These are phyloP conservation scores for Axea sp. DNA, from an alignment of 2,888 invertebrate species.

Conservation along the genomic window DNA sequence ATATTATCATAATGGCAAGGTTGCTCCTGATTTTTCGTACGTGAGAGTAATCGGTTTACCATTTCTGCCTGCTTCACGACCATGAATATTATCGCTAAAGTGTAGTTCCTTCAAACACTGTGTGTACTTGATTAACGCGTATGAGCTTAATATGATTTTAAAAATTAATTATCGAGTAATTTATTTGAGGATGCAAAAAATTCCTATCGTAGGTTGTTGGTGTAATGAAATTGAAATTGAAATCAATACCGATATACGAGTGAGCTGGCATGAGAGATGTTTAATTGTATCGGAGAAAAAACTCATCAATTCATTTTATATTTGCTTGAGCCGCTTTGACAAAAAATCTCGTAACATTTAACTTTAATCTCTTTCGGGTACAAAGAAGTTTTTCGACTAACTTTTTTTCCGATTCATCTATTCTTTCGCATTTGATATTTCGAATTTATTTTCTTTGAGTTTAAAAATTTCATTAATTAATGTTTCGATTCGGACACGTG, in stretches of 20 bases:
- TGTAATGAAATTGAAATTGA: too few species aligned
- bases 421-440: slow-evolving; percentile 3
- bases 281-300: too few species aligned
- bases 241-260: too few species aligned
- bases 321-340: slow-evolving; percentile 3
- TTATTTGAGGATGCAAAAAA: too few species aligned
- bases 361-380: slow-evolving; percentile 1
- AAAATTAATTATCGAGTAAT: too few species aligned
- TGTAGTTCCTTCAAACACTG: too few species aligned
- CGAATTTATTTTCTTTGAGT: slow-evolving; percentile 23
- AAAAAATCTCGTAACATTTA: slow-evolving; percentile 10
- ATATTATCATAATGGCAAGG: slow-evolving; percentile 61
- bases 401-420: slow-evolving; percentile 1
- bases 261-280: not conserved
- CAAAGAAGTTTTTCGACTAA: slow-evolving; percentile 1
- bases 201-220: too few species aligned
- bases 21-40: slow-evolving; percentile 37
- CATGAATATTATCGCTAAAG: slow-evolving; percentile 26
- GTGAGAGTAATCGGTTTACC: slow-evolving; percentile 40
- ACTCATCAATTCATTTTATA: too few species aligned
- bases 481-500: not conserved
- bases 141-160: too few species aligned
- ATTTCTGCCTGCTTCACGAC: slow-evolving; percentile 38
- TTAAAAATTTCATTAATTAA: slow-evolving; percentile 34
- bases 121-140: too few species aligned